Evolutionary conservation across 2,797 vertebrate genomes (phyloP).

Genomic region (Threskiornis aethiopicus): DNA sequence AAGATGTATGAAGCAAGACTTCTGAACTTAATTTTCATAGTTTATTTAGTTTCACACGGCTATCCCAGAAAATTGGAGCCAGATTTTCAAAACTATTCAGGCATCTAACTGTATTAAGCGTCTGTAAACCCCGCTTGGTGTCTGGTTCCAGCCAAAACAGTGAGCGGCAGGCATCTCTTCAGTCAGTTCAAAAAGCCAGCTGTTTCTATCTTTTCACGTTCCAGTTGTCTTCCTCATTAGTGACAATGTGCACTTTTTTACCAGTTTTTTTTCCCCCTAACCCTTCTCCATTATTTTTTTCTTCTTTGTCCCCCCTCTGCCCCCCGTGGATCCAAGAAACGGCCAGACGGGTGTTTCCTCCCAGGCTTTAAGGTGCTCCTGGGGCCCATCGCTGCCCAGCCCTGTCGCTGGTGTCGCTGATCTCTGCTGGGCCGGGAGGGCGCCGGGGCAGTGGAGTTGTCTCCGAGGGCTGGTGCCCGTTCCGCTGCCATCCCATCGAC

Average conservation of each 20-base stretch:
- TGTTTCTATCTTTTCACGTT: not conserved
- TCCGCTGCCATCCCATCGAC: accelerated
- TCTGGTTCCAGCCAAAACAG: not conserved
- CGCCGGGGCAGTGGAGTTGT: accelerated
- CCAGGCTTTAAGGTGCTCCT: not conserved
- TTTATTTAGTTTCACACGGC: not conserved
- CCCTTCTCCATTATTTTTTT: accelerated
- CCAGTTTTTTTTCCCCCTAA: too few relatives aligned
- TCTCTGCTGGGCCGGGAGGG: not conserved
- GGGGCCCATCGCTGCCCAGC: not conserved
- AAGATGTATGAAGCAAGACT: not conserved
- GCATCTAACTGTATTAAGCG: accelerated
- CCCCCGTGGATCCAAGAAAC: not conserved
- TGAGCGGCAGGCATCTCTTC: not conserved
- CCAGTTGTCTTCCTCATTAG: not conserved
- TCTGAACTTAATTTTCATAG: not conserved
- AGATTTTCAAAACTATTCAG: not conserved
- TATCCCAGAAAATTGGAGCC: not conserved
- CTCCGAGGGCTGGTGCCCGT: accelerated
- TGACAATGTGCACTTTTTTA: not conserved
- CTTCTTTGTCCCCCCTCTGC: accelerated
- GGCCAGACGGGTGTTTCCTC: accelerated
- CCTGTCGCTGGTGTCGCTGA: accelerated
- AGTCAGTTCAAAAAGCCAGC: not conserved
- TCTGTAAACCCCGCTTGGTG: not conserved